These are phyloP conservation scores for Amphibalanus amphitrite DNA, from an alignment of 1,140 invertebrate species.

Conservation along the genomic window DNA sequence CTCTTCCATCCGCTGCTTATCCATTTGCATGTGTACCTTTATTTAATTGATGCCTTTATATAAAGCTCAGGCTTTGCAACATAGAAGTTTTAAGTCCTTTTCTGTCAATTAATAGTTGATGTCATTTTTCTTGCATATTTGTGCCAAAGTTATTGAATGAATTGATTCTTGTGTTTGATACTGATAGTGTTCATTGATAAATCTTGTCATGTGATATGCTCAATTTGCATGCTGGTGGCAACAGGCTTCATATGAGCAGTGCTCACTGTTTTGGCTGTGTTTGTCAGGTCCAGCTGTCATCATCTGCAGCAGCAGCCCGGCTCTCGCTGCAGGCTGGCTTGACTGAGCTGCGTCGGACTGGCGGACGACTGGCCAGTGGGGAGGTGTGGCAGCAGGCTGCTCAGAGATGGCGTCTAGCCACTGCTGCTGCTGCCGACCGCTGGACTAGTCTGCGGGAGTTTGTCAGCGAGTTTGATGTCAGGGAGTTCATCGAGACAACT, in stretches of 20 bases:
- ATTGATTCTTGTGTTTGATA: no score
- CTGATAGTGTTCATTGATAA: no score
- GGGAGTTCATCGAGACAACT: neutral
- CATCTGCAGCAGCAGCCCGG: no score
- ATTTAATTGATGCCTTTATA: no score
- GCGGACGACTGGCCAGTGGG: neutral
- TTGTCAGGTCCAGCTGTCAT: neutral
- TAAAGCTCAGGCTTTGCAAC: no score
- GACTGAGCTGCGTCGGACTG: neutral
- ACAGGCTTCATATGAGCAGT: no score
- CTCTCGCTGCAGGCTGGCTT: neutral
- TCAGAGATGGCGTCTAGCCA: neutral
- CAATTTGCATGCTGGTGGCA: no score
- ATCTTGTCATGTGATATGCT: neutral
- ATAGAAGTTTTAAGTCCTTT: no score
- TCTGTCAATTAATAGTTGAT: no score
- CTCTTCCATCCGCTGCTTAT: neutral
- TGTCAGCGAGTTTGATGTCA: neutral
- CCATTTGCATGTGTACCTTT: neutral
- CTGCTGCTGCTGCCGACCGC: neutral
- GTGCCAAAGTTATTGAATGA: no score
- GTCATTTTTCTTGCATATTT: neutral
- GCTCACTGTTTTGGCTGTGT: no score
- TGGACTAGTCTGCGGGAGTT: neutral
- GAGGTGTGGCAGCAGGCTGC: neutral